Conservation (phyloP, 2,797 vertebrate genomes). For the Phataginus tetradactyla region DNA sequence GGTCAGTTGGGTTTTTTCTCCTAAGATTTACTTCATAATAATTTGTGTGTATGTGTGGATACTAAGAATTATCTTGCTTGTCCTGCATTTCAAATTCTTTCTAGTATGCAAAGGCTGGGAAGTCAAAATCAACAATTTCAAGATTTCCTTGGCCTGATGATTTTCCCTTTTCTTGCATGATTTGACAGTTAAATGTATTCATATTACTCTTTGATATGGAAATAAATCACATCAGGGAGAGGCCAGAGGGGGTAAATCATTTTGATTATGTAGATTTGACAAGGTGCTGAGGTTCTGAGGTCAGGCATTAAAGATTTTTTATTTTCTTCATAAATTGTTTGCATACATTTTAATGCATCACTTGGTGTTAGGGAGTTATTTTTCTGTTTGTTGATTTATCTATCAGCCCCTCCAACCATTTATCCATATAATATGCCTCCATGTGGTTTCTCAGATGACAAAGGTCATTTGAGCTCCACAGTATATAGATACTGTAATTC, state of each 20-base stretch:
- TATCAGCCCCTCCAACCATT: not conserved
- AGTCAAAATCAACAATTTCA: slow-evolving; percentile 1
- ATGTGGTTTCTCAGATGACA: not conserved
- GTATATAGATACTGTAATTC: not conserved
- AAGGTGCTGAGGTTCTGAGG: not conserved
- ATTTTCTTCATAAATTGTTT: not conserved
- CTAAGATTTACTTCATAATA: not conserved
- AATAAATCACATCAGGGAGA: not conserved
- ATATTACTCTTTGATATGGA: not conserved
- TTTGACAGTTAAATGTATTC: not conserved
- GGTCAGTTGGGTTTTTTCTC: not conserved
- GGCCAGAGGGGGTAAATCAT: too few species aligned
- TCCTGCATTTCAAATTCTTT: not conserved
- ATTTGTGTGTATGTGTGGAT: not conserved
- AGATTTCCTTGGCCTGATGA: too few species aligned
- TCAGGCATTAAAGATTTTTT: not conserved
- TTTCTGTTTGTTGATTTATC: slow-evolving; percentile 33
- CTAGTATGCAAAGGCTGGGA: not conserved
- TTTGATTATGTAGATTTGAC: slow-evolving; percentile 4
- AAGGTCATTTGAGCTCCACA: not conserved
- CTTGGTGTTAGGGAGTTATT: not conserved
- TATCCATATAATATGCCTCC: not conserved
- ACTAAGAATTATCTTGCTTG: not conserved
- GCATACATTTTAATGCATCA: not conserved
- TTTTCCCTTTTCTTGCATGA: not conserved